These are phyloP conservation scores for Ectemnius cavifrons DNA, from an alignment of 2,888 invertebrate genomes.

Conservation along the genomic window DNA sequence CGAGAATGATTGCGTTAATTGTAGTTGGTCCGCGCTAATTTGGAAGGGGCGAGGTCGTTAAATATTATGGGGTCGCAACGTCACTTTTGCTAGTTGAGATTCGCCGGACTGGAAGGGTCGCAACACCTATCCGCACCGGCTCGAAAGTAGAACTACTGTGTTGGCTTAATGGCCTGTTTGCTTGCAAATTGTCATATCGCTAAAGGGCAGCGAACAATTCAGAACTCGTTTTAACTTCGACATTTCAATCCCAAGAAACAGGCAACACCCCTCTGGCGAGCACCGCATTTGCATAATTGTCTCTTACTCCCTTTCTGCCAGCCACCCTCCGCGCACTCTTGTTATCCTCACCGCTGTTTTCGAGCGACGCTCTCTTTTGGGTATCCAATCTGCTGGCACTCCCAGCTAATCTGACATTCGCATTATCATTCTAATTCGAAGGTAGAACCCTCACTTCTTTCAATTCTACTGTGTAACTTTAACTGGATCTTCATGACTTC, in stretches of 20 bases:
- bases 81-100: slow-evolving; percentile 33
- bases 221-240: slow-evolving; percentile 71
- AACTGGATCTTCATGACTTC: no score
- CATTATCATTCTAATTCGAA: no score
- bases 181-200: slow-evolving; percentile 72
- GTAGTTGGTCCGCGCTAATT: slow-evolving; percentile 4
- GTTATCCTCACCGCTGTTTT: slow-evolving; percentile 1
- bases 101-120: slow-evolving; percentile 29
- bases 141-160: slow-evolving; percentile 26
- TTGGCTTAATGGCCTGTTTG: slow-evolving; percentile 67
- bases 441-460: no score
- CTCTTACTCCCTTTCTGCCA: slow-evolving; percentile 49
- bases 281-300: slow-evolving; percentile 67
- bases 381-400: not conserved
- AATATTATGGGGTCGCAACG: not conserved
- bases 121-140: slow-evolving; percentile 37
- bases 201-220: slow-evolving; percentile 74
- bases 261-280: slow-evolving; percentile 44
- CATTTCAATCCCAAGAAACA: slow-evolving; percentile 65
- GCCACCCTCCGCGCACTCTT: slow-evolving; percentile 13
- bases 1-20: not conserved
- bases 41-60: not conserved
- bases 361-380: not conserved
- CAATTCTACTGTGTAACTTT: no score
- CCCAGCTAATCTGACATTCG: no score